A percentile compares a stretch with the other conserved stretches of the same genome.
These are phyloP conservation scores for Umimayanthus chanpuru DNA, from an alignment of 92 coral and sea anemone species.

Conservation along the genomic window DNA sequence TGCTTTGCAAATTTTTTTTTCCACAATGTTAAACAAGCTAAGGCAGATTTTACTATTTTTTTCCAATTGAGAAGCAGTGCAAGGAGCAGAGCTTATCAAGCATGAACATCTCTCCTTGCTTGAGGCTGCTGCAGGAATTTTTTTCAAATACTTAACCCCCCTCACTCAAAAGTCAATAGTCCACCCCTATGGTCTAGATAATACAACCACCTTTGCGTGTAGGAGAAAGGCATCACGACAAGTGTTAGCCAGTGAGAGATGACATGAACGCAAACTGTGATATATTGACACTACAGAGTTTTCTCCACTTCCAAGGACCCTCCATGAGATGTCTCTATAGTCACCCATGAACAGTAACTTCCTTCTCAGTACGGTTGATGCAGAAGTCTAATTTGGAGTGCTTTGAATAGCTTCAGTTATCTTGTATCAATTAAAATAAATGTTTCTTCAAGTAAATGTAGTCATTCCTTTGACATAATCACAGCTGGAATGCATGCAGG, in stretches of 20 bases:
- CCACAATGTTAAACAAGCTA: no score
- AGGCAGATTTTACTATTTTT: no score
- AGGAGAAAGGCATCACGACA: constrained; percentile 71
- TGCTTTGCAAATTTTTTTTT: no score
- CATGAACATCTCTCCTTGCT: no score
- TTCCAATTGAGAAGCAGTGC: no score
- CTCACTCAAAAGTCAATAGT: no score
- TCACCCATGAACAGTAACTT: constrained; percentile 41
- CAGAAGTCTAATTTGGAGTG: not conserved
- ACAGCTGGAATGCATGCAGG: not conserved
- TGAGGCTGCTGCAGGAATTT: no score
- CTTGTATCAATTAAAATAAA: not conserved
- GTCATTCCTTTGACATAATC: not conserved
- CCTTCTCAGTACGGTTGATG: not conserved
- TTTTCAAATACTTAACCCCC: no score
- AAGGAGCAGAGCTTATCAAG: no score
- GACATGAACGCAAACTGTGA: constrained; percentile 58
- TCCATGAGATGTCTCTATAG: constrained; percentile 62
- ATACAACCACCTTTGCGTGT: constrained; percentile 60
- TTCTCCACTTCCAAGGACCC: constrained; percentile 43
- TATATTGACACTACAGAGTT: constrained; percentile 43
- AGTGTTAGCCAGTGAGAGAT: constrained; percentile 56
- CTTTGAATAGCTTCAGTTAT: not conserved
- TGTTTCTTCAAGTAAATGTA: not conserved
- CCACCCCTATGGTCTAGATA: not conserved